Conservation (phyloP, 2,888 invertebrate genomes). For the Ophraella communa region DNA sequence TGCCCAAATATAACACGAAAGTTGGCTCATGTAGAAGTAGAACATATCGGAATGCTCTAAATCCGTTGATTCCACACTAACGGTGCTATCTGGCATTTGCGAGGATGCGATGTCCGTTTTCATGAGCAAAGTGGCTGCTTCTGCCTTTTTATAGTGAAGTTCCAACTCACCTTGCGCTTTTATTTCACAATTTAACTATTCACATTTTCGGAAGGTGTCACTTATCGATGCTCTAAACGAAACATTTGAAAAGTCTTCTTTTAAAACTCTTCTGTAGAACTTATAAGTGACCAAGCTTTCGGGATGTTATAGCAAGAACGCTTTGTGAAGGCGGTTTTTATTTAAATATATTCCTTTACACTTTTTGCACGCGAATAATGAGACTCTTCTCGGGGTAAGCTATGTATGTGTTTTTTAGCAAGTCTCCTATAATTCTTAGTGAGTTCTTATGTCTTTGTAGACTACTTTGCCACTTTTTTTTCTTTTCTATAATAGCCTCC, state of each 20-base stretch:
- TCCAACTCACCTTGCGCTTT: constrained; percentile 27
- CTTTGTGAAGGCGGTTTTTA: constrained; percentile 28
- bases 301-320: not conserved
- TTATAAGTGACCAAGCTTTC: not conserved
- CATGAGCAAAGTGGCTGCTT: constrained; percentile 28
- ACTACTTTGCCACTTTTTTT: constrained; percentile 29
- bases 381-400: constrained; percentile 34
- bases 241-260: not conserved
- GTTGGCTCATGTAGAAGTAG: constrained; percentile 46
- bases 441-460: constrained; percentile 28
- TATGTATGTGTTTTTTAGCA: constrained; percentile 34
- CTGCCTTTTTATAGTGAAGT: too few relatives aligned
- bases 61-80: constrained; percentile 41
- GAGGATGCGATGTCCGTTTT: constrained; percentile 35
- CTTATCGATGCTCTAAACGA: not conserved
- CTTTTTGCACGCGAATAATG: too few relatives aligned
- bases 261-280: too few relatives aligned
- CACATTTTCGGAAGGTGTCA: not conserved
- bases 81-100: constrained; percentile 34
- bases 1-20: constrained; percentile 9
- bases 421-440: constrained; percentile 25
- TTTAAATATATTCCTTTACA: constrained; percentile 36
- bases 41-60: constrained; percentile 49
- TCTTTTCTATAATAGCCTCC: constrained; percentile 28
- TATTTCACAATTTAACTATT: constrained; percentile 22